phyloP scores from a whole-genome alignment of 2,797 vertebrate species.

The Gymnoscopelus microlampas region DNA sequence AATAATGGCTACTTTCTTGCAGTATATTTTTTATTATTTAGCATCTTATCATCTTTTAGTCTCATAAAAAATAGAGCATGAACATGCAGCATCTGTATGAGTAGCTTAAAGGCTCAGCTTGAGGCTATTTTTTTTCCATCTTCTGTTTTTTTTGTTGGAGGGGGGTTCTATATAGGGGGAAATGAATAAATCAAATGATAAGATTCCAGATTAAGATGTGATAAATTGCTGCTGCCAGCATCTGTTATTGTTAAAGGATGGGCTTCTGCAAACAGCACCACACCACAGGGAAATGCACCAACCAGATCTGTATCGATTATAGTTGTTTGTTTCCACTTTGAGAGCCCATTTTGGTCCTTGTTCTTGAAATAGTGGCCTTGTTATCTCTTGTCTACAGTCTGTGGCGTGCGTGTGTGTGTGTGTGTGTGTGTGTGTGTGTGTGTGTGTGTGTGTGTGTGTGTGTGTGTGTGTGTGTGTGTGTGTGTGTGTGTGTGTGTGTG shows the following conservation, averaged over 20 bases:
- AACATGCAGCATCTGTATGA: slow-evolving; percentile 40
- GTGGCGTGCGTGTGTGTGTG: slow-evolving; percentile 22
- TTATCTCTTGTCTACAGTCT: slow-evolving; percentile 24
- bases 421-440: slow-evolving; percentile 21
- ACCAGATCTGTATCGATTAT: slow-evolving; percentile 24
- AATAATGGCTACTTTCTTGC: slow-evolving; percentile 26
- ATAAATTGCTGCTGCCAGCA: slow-evolving; percentile 2
- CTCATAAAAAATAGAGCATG: slow-evolving; percentile 46
- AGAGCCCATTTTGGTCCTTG: slow-evolving; percentile 29
- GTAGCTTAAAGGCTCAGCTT: slow-evolving; percentile 34
- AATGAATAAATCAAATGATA: slow-evolving; percentile 17
- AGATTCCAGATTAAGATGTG: slow-evolving; percentile 7
- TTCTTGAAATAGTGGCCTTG: slow-evolving; percentile 16
- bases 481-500: slow-evolving; percentile 1
- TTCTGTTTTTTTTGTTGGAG: slow-evolving; percentile 17
- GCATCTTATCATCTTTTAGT: slow-evolving; percentile 26
- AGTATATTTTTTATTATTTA: slow-evolving; percentile 38
- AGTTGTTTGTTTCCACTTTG: slow-evolving; percentile 1
- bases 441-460: slow-evolving; percentile 10
- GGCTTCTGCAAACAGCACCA: neutral
- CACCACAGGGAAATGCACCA: no score
- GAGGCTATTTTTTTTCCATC: no score
- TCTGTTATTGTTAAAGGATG: slow-evolving; percentile 17
- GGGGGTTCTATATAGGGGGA: slow-evolving; percentile 24
- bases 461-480: slow-evolving; percentile 12